Base-by-base conservation (phyloP, 2,888 invertebrate species). In the Chironomus tentans region DNA sequence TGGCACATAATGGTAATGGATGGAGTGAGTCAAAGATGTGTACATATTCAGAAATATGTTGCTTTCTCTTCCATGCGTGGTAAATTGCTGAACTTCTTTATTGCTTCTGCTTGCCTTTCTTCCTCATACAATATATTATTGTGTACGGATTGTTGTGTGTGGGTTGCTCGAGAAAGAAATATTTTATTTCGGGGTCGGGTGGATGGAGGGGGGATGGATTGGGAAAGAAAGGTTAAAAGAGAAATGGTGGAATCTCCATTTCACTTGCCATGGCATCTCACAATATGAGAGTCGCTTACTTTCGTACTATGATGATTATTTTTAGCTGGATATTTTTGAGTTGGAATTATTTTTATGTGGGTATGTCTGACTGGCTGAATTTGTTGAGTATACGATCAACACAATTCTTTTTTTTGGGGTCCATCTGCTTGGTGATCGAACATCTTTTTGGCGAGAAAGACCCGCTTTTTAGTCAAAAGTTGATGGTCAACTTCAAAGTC, bases 41-140 rank as follows among this genome's bases (percentile, higher is more conserved):
- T 50, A 50, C 50, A 50, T 50, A n/a, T 50, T 56, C n/a, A 24
- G 21, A 47, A 70, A 70, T 70, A 70, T 70, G 70, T 70, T 70
- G 47, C 65, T 65, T 24, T 24, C 48, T 22, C 61, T 50, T 70
- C 69, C 70, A 70, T 50, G 70, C 70, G 70, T 70, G 70, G 70
- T 47, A 68, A 56, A 56, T 56, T 56, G 56, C 56, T 56, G 56
- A 56, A 56, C 56, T 56, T 56, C 56, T 56, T 56, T 38, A 38
- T 38, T 38, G 38, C 38, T 38, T 38, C 38, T 38, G 38, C 38
- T 38, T 38, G 38, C 38, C 38, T 7, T 38, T 38, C 38, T 38
- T 38, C 38, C 38, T 38, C 15, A 56, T 56, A 56, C 38, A 38
- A 38, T 38, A 38, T 56, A 56, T 38, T 38, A 38, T 38, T 56